These are phyloP conservation scores for Helogale parvula DNA, from an alignment of 2,113 vertebrate species.

Conservation along the genomic window DNA sequence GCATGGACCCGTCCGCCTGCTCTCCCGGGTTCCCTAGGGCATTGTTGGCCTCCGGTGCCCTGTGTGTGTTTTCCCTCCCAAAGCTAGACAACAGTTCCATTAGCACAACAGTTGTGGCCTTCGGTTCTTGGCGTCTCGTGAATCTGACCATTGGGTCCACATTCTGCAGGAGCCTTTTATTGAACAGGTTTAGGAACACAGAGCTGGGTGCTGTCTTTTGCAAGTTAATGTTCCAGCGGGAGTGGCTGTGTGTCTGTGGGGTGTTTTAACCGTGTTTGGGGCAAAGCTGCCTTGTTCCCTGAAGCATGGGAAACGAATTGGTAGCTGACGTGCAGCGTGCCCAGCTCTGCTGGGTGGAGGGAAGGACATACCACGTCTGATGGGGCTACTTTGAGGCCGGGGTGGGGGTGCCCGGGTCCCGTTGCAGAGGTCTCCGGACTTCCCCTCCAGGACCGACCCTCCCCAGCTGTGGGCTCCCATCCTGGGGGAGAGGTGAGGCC, in stretches of 20 bases:
- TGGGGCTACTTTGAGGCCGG: not conserved
- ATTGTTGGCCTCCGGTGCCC: not conserved
- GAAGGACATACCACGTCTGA: not conserved
- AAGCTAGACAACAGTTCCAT: conserved; percentile 46
- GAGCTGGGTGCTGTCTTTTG: conserved; percentile 66
- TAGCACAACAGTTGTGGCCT: conserved; percentile 76
- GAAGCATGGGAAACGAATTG: not conserved
- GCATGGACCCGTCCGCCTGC: not conserved
- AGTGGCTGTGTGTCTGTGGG: conserved; percentile 4
- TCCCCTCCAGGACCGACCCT: no score
- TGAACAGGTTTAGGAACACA: conserved; percentile 78
- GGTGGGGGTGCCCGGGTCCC: not conserved
- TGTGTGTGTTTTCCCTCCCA: not conserved
- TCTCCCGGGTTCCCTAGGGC: not conserved
- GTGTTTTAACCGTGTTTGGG: conserved; percentile 51
- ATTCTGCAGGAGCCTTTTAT: conserved; percentile 81
- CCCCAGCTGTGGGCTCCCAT: not conserved
- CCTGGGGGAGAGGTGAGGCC: not conserved
- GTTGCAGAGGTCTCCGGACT: not conserved
- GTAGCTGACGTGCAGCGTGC: not conserved
- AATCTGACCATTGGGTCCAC: conserved; percentile 80
- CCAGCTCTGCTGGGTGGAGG: not conserved
- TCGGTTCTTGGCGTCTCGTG: conserved; percentile 77
- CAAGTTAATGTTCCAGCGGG: conserved; percentile 60
- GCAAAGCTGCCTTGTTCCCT: conserved; percentile 19